Base-by-base conservation (phyloP, 2,888 invertebrate species). In the Drosophila greeni region DNA sequence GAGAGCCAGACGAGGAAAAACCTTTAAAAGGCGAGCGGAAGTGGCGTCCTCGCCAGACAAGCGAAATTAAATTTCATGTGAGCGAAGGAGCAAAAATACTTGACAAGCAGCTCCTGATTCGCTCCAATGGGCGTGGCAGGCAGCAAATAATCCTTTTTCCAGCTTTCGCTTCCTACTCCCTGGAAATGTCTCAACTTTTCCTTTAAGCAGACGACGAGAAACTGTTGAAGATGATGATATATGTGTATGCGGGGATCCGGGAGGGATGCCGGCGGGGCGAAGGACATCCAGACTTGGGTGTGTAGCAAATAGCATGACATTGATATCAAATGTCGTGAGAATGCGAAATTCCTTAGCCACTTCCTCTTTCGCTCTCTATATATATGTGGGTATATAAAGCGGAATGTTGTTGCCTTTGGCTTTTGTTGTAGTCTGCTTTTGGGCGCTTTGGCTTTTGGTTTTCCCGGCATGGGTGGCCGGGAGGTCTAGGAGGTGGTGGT, bases 271-370 rank as follows among this genome's bases (percentile, higher is more conserved):
- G 9, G 61, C 14, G 59, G 36, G 40, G 8, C 18, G n/a, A 26
- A 42, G 55, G 55, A 55, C 26, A 57, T 24, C 59, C 59, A 60
- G 59, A 57, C 59, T 33, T 16, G 57, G n/a, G 45, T 29, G 52
- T 45, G 43, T 55, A 42, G 67, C 65, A 79, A 82, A 83, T 77
- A 73, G 59, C 80, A 71, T 82, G 82, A 81, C 84, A 83, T 82
- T 83, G 82, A 84, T 83, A 82, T 79, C 81, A 74, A 79, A 76
- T 83, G 83, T 79, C 74, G 73, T 60, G 57, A 61, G 68, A 68
- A 61, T 55, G 68, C 61, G 61, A 54, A 68, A 62, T 62, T 62
- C 62, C 62, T 62, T 52, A 61, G 62, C 62, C 37, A 43, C 43
- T 42, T 36, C 39, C 24, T 57, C 29, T 18, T 14, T 12, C n/a